Percentiles rank a stretch among this genome's conserved stretches.
Conservation (phyloP, 1,140 invertebrate genomes). For the Microplitis mediator region DNA sequence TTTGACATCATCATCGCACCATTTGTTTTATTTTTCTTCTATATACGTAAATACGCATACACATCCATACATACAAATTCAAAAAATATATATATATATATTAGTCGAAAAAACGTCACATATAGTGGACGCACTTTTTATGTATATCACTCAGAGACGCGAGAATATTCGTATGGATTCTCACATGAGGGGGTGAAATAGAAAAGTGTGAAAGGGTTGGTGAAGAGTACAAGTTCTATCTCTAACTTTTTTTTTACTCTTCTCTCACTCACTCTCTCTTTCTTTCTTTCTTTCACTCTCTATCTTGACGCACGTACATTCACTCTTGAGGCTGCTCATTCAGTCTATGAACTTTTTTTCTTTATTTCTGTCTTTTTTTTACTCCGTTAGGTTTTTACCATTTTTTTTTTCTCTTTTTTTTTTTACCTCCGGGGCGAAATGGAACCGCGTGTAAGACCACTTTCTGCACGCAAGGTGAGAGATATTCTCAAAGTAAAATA, state of each 20-base stretch:
- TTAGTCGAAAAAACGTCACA: too few species aligned
- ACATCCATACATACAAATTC: too few species aligned
- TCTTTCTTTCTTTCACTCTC: not conserved
- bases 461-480: constrained; percentile 26
- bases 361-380: not conserved
- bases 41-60: not conserved
- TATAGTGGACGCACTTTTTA: not conserved
- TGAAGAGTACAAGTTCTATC: not conserved
- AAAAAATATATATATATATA: too few species aligned
- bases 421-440: constrained; percentile 22
- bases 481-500: not conserved
- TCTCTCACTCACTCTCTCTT: not conserved
- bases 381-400: constrained; percentile 11
- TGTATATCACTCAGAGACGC: too few species aligned
- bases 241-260: not conserved
- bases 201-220: constrained; percentile 10
- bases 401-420: not conserved
- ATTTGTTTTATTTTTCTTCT: not conserved
- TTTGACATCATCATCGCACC: constrained; percentile 26
- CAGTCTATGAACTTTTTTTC: constrained; percentile 21
- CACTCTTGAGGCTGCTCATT: constrained; percentile 35
- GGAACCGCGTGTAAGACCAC: constrained; percentile 10
- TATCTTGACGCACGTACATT: constrained; percentile 40
- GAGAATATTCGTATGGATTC: too few species aligned
- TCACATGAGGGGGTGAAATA: not conserved